These are phyloP conservation scores for Gambusia yucatana DNA, from an alignment of 2,797 vertebrate species.

Conservation along the genomic window DNA sequence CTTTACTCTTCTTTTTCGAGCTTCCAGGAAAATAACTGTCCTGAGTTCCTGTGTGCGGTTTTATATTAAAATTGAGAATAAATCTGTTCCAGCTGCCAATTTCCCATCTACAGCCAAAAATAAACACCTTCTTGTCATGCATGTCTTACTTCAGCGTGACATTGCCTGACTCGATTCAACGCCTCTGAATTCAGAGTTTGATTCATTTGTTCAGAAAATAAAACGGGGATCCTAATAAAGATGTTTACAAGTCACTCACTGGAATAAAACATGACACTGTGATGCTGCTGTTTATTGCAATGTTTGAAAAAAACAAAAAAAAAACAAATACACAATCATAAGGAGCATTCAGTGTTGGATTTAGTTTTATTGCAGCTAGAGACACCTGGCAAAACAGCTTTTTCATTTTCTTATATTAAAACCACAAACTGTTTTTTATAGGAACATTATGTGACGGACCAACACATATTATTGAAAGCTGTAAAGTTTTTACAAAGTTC, in stretches of 20 bases:
- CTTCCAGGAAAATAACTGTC: not conserved
- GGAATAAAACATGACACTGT: not conserved
- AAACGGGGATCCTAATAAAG: not conserved
- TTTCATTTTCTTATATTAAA: not conserved
- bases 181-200: not conserved
- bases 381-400: not conserved
- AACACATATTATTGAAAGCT: not conserved
- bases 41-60: not conserved
- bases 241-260: constrained; percentile 3
- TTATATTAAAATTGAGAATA: not conserved
- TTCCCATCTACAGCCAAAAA: not conserved
- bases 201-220: not conserved
- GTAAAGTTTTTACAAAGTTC: not conserved
- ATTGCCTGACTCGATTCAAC: not conserved
- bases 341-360: not conserved
- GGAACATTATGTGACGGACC: not conserved
- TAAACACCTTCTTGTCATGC: constrained; percentile 2
- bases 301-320: not conserved
- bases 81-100: constrained; percentile 5
- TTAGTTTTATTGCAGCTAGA: not conserved
- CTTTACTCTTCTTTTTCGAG: not conserved
- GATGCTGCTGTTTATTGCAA: not conserved
- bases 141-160: not conserved
- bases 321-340: not conserved
- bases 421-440: not conserved